A percentile compares a stretch with the other conserved stretches of the same genome.
Conservation (phyloP, 2,797 vertebrate genomes). For the Intellagama lesueurii region DNA sequence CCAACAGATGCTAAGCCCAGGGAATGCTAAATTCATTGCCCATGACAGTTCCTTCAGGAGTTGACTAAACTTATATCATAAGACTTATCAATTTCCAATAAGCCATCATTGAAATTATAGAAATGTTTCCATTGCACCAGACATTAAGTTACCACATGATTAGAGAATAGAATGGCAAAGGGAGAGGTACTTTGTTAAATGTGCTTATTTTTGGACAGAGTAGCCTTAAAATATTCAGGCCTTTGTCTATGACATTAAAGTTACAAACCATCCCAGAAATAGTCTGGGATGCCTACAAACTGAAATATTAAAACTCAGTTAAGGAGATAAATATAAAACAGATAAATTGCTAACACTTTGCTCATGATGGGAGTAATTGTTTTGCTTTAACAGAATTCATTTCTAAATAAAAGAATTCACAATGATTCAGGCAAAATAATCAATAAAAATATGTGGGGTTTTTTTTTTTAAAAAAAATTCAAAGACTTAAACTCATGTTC, state of each 20-base stretch:
- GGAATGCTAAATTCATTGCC: neutral
- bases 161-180: neutral
- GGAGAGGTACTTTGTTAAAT: slow-evolving; percentile 8
- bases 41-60: neutral
- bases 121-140: neutral
- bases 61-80: too few species aligned
- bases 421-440: neutral
- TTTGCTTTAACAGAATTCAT: neutral
- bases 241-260: neutral
- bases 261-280: neutral
- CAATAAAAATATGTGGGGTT: neutral
- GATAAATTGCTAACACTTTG: neutral
- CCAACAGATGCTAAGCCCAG: neutral
- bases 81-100: too few species aligned
- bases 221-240: neutral
- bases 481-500: too few species aligned
- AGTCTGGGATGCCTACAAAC: neutral
- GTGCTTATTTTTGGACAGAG: neutral
- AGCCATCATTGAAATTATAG: fast-evolving
- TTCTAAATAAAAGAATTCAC: neutral
- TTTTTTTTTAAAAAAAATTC: too few species aligned
- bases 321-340: neutral
- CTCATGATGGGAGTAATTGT: neutral
- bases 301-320: neutral
- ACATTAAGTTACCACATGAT: neutral